Base-by-base conservation (phyloP, 1,140 invertebrate genomes). In the Pachyrhynchus sulphureomaculatus region DNA sequence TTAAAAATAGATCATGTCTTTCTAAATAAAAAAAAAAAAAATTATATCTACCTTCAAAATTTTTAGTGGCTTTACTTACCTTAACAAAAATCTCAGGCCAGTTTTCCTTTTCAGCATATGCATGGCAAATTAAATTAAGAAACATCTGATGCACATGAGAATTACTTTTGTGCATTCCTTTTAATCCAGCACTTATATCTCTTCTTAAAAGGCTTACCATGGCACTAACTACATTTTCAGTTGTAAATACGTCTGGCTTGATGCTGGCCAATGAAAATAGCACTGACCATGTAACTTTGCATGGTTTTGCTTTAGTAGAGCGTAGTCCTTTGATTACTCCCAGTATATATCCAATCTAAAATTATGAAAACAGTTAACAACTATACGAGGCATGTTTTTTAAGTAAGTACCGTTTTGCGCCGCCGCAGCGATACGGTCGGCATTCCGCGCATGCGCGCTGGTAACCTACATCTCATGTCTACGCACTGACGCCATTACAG, bases 241-340 rank as follows among this genome's bases (percentile, higher is more conserved):
- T 88, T 3, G 82, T 83, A 72, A 92, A 95, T 68, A 93, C 83
- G 24, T 84, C 82, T 2, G 93, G 87, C 61, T 87, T 82, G 33
- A 88, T 83, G 78, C 95, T 94, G 0, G 88, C 89, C 13, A 95
- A 72, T 75, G 93, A 92, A 23, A 93, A 81, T 34, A 97, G 77
- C 47, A 86, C 86, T 66, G 92, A 83, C 66, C 86, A 91, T 0
- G 92, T 78, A 9, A 91, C 78, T 24, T 83, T 83, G 67, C 96
- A 94, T 23, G 90, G 88, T 75, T 96, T 96, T 37, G 84, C 84
- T 34, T 86, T 78, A 45, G 86, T 83, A 36, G 81, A 82, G 64
- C 86, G 86, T 3, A 90, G 76, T 0, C 81, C 78, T 65, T 85
- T 85, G 15, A 91, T 83, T 12, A 86, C 84, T 2, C 89, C 88